phyloP scores from a whole-genome alignment of 2,888 invertebrate species.

The Pegoplata infirma region DNA sequence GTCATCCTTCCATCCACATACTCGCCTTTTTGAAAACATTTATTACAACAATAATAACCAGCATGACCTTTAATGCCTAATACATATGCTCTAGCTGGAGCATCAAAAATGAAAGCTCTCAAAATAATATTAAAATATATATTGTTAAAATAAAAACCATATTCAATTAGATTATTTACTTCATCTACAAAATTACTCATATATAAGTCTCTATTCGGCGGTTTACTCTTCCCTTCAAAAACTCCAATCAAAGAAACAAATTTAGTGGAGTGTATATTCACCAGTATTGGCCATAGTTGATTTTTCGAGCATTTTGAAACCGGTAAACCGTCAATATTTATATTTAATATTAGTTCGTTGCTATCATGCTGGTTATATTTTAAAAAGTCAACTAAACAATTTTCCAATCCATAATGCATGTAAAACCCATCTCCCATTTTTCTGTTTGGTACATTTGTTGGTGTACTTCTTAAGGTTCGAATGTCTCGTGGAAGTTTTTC shows the following conservation, averaged over 20 bases:
- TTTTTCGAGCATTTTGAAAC: constrained; percentile 40
- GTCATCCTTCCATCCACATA: background rate
- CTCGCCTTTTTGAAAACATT: background rate
- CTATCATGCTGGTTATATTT: background rate
- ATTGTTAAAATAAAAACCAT: background rate
- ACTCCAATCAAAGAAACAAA: background rate
- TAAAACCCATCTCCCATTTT: constrained; percentile 14
- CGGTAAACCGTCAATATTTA: constrained; percentile 51
- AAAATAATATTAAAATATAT: background rate
- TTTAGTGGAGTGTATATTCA: background rate
- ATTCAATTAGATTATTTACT: background rate
- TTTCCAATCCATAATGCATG: constrained; percentile 10
- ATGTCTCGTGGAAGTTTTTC: constrained; percentile 12
- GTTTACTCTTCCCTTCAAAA: constrained; percentile 26
- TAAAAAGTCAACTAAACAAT: constrained; percentile 38
- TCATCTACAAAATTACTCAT: constrained; percentile 14
- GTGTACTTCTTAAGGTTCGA: constrained; percentile 9
- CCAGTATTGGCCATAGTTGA: constrained; percentile 45
- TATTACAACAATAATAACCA: background rate
- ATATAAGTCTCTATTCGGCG: constrained; percentile 13
- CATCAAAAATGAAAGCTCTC: background rate
- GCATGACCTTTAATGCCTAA: constrained; percentile 3
- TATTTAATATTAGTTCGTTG: constrained; percentile 12
- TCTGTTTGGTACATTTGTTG: background rate
- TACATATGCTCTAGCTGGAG: background rate